phyloP scores from a whole-genome alignment of 2,888 invertebrate species.

The Erynnis tages region DNA sequence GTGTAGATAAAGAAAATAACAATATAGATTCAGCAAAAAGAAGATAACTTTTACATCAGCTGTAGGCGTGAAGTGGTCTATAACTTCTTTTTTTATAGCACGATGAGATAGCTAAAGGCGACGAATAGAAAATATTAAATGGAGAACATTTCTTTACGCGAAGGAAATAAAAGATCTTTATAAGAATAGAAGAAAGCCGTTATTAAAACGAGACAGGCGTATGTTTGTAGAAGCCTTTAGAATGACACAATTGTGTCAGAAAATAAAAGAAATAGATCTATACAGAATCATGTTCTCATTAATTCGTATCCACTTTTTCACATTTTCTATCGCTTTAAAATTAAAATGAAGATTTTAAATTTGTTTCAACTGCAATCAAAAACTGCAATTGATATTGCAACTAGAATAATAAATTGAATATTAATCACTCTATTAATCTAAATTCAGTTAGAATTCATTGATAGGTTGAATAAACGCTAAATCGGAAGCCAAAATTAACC shows the following conservation, averaged over 20 bases:
- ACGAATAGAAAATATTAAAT: slow-evolving; percentile 8
- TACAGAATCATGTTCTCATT: neutral
- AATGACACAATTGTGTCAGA: neutral
- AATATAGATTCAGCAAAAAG: neutral
- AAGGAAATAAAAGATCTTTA: slow-evolving; percentile 1
- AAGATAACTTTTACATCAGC: slow-evolving; percentile 5
- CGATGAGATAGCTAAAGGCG: slow-evolving; percentile 1
- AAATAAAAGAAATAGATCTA: neutral
- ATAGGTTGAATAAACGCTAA: too few species aligned
- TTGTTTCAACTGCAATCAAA: too few species aligned
- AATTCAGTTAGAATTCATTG: too few species aligned
- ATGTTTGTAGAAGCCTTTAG: neutral
- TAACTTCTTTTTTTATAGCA: neutral
- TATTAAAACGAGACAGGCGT: slow-evolving; percentile 1
- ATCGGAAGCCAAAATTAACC: too few species aligned
- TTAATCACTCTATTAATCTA: too few species aligned
- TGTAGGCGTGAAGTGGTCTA: slow-evolving; percentile 6
- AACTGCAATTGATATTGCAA: too few species aligned
- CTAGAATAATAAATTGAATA: too few species aligned
- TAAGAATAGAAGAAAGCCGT: slow-evolving; percentile 2
- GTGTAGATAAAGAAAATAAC: too few species aligned
- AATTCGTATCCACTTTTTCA: too few species aligned
- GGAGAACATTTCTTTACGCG: neutral
- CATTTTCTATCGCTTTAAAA: too few species aligned
- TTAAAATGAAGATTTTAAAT: too few species aligned